Evolutionary conservation across 2,113 vertebrate genomes (phyloP).

Genomic region (Seriola aureovittata): DNA sequence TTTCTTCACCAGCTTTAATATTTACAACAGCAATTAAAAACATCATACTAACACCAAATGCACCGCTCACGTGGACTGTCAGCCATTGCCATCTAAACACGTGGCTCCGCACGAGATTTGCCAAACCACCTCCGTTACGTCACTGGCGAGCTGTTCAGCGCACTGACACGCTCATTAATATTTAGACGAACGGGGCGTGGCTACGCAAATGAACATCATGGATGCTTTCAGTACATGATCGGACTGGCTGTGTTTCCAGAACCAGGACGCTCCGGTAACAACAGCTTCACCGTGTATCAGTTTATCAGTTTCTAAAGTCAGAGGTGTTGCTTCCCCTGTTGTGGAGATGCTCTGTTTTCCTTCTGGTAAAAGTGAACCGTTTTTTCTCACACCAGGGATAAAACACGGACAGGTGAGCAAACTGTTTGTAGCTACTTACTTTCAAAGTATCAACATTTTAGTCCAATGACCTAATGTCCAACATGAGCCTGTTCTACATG

Average conservation of each 20-base stretch:
- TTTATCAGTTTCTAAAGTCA: not conserved
- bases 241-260: not conserved
- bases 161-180: slow-evolving; percentile 20
- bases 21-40: not conserved
- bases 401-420: slow-evolving; percentile 43
- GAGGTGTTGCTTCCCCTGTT: not conserved
- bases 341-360: slow-evolving; percentile 15
- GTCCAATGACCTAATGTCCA: not conserved
- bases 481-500: not conserved
- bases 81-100: slow-evolving; percentile 43
- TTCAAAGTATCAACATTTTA: not conserved
- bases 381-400: not conserved
- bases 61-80: slow-evolving; percentile 54
- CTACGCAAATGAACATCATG: slow-evolving; percentile 35
- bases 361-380: not conserved
- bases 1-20: not conserved
- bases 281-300: not conserved
- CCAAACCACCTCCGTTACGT: slow-evolving; percentile 21
- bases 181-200: slow-evolving; percentile 28
- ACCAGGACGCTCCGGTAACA: not conserved
- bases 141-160: not conserved
- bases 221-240: slow-evolving; percentile 27
- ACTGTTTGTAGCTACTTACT: not conserved
- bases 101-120: slow-evolving; percentile 64
- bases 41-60: not conserved